Conservation (phyloP, 2,888 invertebrate genomes). For the Agrotis puta region DNA sequence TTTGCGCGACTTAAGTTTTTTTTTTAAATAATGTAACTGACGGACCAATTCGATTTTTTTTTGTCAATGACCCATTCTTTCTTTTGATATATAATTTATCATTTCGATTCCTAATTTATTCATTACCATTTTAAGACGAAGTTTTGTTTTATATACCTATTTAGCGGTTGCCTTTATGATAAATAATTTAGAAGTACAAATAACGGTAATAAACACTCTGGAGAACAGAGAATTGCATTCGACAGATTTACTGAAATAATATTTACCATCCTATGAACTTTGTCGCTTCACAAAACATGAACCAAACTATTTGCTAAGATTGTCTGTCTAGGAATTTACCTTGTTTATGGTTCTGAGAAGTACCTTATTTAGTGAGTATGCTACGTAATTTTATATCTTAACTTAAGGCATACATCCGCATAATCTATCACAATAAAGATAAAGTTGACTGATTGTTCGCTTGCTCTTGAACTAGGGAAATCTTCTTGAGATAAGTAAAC, state of each 20-base stretch:
- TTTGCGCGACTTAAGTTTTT: too few relatives aligned
- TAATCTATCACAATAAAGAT: slow-evolving; percentile 53
- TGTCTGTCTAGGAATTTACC: slow-evolving; percentile 2
- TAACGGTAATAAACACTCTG: not conserved
- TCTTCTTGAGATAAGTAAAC: not conserved
- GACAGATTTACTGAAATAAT: not conserved
- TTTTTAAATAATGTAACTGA: too few relatives aligned
- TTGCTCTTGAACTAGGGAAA: slow-evolving; percentile 6
- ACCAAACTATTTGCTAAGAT: slow-evolving; percentile 12
- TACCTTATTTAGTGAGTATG: slow-evolving; percentile 19
- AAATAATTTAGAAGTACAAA: not conserved
- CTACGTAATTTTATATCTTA: slow-evolving; percentile 4
- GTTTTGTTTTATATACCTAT: not conserved
- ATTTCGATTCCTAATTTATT: too few relatives aligned
- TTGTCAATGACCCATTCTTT: too few relatives aligned
- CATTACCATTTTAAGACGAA: too few relatives aligned
- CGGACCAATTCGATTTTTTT: too few relatives aligned
- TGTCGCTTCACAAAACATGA: slow-evolving; percentile 8
- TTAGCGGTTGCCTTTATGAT: not conserved
- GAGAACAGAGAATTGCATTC: not conserved
- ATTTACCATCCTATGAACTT: not conserved
- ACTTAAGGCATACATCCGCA: slow-evolving; percentile 32
- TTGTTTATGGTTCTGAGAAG: slow-evolving; percentile 17
- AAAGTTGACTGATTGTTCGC: slow-evolving; percentile 28
- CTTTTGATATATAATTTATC: too few relatives aligned